Base-by-base conservation (phyloP, 2,888 invertebrate genomes). In the Hedya salicella region DNA sequence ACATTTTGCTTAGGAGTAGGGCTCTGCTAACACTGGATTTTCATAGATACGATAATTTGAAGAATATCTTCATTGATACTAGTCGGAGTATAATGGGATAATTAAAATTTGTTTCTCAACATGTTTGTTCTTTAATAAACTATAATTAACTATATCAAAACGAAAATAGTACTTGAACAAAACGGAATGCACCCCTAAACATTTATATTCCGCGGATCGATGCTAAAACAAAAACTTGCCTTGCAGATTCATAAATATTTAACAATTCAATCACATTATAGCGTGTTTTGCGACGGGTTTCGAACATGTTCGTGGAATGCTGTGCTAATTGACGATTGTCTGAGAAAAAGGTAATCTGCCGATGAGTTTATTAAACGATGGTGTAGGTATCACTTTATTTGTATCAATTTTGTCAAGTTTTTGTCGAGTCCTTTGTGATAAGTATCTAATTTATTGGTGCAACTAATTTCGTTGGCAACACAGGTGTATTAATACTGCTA, bases 201-300 rank as follows among this genome's bases (percentile, higher is more conserved):
- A 44, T 48, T 57, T 25, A 46, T 57, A 57, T 57, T 57, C 57
- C 44, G 44, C 57, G 42, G 57, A 57, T 57, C 32, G 44, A 32
- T 46, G 57, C 25, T 52, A 39, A 49, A 36, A 40, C 60, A 66
- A 66, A 66, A 66, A 66, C 60, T 46, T 48, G 60, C 40, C 42
- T 60, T 40, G 53, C 65, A 17, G 65, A 60, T 66, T 71, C 78
- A 81, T 85, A 75, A 83, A 83, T 85, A 86, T 87, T 86, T 78
- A 88, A 81, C 73, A 80, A 79, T 78, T 76, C 83, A 83, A 84
- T 86, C 80, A 77, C 79, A 83, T 84, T 83, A 83, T 72, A 68
- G 74, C 69, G 71, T 79, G 82, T 83, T 85, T 86, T 83, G 79
- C 72, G 64, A 56, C 49, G 56, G 44, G 57, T n/a, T 46, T 32